phyloP scores from a whole-genome alignment of 2,113 vertebrate species.

The Oreochromis niloticus region DNA sequence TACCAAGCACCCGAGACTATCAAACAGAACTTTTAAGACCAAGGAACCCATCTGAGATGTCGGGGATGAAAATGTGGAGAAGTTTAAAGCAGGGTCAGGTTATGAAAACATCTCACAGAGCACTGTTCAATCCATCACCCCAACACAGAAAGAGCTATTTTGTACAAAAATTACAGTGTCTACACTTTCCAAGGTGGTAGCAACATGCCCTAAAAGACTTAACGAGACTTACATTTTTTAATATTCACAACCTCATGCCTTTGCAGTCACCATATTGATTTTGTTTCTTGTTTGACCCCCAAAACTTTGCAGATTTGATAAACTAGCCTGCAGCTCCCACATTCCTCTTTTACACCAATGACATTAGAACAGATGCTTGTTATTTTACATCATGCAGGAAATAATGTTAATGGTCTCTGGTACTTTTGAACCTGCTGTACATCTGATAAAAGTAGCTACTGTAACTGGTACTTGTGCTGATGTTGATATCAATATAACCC shows the following conservation, averaged over 20 bases:
- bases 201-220: background rate
- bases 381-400: background rate
- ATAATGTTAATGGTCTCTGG: background rate
- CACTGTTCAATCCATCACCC: background rate
- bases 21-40: background rate
- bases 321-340: background rate
- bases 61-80: background rate
- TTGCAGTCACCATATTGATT: background rate
- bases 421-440: background rate
- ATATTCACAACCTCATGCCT: background rate
- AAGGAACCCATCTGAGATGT: background rate
- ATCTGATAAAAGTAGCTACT: background rate
- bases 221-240: fast-evolving
- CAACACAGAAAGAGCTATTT: background rate
- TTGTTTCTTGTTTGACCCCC: background rate
- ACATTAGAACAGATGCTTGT: background rate
- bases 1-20: background rate
- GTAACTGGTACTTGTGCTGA: background rate
- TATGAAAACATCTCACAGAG: background rate
- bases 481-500: background rate
- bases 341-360: background rate
- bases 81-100: background rate
- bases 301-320: background rate
- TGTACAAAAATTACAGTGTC: background rate
- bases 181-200: background rate